phyloP scores from a whole-genome alignment of 2,113 vertebrate species.

The Emydura subglobosa region DNA sequence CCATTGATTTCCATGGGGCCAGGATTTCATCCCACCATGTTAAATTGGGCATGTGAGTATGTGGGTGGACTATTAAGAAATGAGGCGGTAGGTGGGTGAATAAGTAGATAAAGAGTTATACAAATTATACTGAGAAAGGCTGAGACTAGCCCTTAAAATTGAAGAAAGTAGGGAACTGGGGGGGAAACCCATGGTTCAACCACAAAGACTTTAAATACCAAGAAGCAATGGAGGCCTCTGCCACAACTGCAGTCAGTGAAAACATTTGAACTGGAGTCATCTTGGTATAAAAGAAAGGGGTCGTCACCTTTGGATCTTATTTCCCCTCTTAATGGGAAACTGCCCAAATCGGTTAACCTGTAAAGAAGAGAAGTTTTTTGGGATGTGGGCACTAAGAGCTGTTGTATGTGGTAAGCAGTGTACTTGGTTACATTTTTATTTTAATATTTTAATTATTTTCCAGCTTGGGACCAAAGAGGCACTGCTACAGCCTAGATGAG shows the following conservation, averaged over 20 bases:
- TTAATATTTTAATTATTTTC: neutral
- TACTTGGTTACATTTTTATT: neutral
- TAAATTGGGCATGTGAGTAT: neutral
- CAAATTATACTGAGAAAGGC: neutral
- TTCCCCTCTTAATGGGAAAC: neutral
- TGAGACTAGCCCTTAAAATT: neutral
- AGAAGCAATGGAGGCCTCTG: neutral
- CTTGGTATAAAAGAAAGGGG: neutral
- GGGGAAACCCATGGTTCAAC: neutral
- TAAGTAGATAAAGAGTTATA: neutral
- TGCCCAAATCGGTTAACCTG: neutral
- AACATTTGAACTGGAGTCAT: neutral
- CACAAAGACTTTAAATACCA: neutral
- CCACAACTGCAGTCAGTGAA: neutral
- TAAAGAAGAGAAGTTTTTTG: neutral
- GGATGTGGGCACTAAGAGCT: neutral
- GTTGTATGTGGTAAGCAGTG: neutral
- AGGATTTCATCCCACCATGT: neutral
- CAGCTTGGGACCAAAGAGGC: neutral
- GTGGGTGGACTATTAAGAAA: neutral
- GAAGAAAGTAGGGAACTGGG: neutral
- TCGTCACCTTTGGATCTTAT: neutral
- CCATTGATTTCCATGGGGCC: neutral
- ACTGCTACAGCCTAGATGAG: neutral
- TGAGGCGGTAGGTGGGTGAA: neutral